These are phyloP conservation scores for Dione vanillae DNA, from an alignment of 2,888 invertebrate genomes.

Conservation along the genomic window DNA sequence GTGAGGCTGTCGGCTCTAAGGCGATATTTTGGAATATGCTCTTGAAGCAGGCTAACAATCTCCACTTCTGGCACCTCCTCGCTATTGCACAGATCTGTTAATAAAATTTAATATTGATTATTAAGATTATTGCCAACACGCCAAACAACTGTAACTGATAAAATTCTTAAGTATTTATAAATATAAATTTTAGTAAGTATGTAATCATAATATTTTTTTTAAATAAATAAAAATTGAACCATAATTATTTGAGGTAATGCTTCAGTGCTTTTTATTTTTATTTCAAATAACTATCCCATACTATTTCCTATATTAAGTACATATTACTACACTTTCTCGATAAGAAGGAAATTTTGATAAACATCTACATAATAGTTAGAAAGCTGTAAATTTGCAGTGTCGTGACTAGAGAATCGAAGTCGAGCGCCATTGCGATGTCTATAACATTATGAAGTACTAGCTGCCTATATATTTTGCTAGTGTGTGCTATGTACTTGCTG, in stretches of 20 bases:
- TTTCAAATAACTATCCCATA: not conserved
- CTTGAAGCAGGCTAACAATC: slow-evolving; percentile 96
- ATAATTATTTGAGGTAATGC: not conserved
- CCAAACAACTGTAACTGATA: no score
- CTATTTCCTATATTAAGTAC: not conserved
- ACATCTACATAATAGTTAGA: slow-evolving; percentile 52
- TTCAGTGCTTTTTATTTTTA: no score
- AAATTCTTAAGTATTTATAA: not conserved
- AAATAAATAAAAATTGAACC: not conserved
- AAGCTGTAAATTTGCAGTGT: slow-evolving; percentile 63
- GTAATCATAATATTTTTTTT: not conserved
- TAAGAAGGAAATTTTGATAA: slow-evolving; percentile 52
- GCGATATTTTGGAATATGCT: slow-evolving; percentile 97
- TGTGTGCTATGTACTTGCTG: slow-evolving; percentile 58
- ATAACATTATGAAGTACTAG: slow-evolving; percentile 45
- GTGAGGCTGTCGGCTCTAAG: slow-evolving; percentile 97
- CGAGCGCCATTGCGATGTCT: slow-evolving; percentile 57
- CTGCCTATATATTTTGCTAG: slow-evolving; percentile 49
- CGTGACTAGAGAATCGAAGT: slow-evolving; percentile 66
- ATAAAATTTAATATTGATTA: no score
- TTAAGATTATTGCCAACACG: no score
- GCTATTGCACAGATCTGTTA: slow-evolving; percentile 95
- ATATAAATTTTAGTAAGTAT: not conserved
- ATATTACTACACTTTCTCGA: slow-evolving; percentile 50
- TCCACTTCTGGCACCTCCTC: slow-evolving; percentile 97